phyloP scores from a whole-genome alignment of 92 coral and sea anemone genomes.

The Epizoanthus fatuus region DNA sequence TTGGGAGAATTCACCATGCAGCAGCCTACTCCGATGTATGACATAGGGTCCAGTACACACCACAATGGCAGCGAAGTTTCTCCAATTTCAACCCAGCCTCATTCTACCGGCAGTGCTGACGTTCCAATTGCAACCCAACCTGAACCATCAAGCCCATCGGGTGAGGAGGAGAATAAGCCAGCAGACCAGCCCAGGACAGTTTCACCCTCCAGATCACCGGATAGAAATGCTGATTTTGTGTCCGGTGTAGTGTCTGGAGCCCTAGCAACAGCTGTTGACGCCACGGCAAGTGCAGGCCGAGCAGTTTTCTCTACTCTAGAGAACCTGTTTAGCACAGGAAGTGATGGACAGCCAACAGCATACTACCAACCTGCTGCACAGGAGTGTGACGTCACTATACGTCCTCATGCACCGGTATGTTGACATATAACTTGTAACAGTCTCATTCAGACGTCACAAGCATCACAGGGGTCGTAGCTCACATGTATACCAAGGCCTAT shows the following conservation, averaged over 20 bases:
- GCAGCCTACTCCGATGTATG: background rate
- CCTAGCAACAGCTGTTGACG: slow-evolving; percentile 83
- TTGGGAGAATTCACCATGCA: background rate
- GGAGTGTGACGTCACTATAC: slow-evolving; percentile 18
- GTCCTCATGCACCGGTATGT: slow-evolving; percentile 10
- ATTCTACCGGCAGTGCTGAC: slow-evolving; percentile 16
- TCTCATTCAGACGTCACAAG: background rate
- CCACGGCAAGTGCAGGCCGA: slow-evolving; percentile 66
- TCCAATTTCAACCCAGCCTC: slow-evolving; percentile 54
- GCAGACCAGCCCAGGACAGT: slow-evolving; percentile 31
- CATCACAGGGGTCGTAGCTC: too few species aligned
- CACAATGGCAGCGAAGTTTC: background rate
- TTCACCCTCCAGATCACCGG: slow-evolving; percentile 17
- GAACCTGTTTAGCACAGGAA: slow-evolving; percentile 55
- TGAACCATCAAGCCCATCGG: slow-evolving; percentile 34
- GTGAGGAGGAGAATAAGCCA: slow-evolving; percentile 2
- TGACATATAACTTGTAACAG: background rate
- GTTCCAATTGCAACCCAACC: slow-evolving; percentile 63
- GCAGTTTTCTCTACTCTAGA: slow-evolving; percentile 84
- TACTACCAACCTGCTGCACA: slow-evolving; percentile 17
- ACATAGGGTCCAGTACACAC: background rate
- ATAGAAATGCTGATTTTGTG: slow-evolving; percentile 67
- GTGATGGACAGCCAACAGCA: slow-evolving; percentile 28
- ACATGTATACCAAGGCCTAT: too few species aligned
- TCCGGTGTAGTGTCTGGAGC: slow-evolving; percentile 86